These are phyloP conservation scores for Mungos mungo DNA, from an alignment of 2,113 vertebrate genomes.

Conservation along the genomic window DNA sequence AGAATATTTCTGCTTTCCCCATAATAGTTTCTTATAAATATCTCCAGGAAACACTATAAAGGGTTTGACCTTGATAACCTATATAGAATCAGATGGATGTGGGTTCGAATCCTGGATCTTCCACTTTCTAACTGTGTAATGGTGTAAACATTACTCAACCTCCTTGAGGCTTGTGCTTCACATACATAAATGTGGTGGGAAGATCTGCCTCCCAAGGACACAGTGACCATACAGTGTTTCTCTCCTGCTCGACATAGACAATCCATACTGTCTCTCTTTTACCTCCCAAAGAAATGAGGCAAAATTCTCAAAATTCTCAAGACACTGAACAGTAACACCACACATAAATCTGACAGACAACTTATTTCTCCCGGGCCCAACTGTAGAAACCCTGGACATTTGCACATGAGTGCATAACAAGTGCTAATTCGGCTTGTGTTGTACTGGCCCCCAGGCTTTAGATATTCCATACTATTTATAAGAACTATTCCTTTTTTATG, in stretches of 20 bases:
- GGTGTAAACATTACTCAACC: not conserved
- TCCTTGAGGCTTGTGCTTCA: not conserved
- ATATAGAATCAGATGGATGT: not conserved
- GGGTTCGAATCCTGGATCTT: not conserved
- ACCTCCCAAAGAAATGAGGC: not conserved
- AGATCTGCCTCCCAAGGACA: not conserved
- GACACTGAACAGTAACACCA: not conserved
- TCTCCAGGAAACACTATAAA: not conserved
- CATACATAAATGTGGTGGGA: not conserved
- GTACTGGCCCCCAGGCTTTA: not conserved
- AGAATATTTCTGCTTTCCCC: not conserved
- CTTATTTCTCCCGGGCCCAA: too few relatives aligned
- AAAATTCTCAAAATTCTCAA: not conserved
- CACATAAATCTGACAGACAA: too few relatives aligned
- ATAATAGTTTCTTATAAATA: not conserved
- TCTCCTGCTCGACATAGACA: not conserved
- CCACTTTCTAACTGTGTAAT: not conserved
- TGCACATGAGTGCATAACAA: not conserved
- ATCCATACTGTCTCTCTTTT: not conserved
- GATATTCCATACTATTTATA: not conserved
- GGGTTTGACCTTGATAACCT: not conserved
- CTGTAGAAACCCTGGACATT: not conserved
- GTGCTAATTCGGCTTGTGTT: not conserved
- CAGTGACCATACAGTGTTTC: too few relatives aligned
- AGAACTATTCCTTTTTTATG: not conserved